Base-by-base conservation (phyloP, 2,797 vertebrate genomes). In the Epinephelus malabaricus region DNA sequence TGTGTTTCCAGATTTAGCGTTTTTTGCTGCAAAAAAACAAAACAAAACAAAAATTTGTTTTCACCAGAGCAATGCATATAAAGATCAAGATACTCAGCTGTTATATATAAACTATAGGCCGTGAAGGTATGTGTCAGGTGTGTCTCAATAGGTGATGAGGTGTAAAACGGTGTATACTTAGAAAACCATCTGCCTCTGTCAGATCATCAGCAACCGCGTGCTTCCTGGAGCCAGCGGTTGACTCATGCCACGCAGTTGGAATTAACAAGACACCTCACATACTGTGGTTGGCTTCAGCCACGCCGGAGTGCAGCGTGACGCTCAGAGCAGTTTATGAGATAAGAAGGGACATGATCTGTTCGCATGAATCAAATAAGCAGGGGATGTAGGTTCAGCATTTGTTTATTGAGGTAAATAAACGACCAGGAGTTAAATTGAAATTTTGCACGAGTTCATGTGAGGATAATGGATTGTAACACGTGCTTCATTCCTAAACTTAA, bases 101-200 rank as follows among this genome's bases (percentile, higher is more conserved):
- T 58, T 40, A 59, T 55, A 51, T 43, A 85, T 50, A 43, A 43
- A 62, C 59, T 69, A 30, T 25, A 58, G 47, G 45, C 27, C 2
- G 10, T 1, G 40, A 67, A 5, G 46, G 17, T 43, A 55, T 69
- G 62, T 56, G 62, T 60, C 73, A 79, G 85, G 54, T 84, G 27
- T 67, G 66, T 73, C 55, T 49, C 46, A 76, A 49, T 15, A 66
- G 19, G 66, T 64, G 85, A 85, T 74, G 55, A 88, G 67, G 70
- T 65, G 56, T 40, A 78, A 79, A 85, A 74, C 4, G 5, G 62
- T 12, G 51, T 89, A 84, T 88, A 83, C 66, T 90, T 90, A 73
- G 90, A 92, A 92, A 90, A 88, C 76, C 76, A 92, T 88, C 89
- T 91, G 90, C 71, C 63, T 70, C 80, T 61, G 81, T 84, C 86